Conservation (phyloP, 2,888 invertebrate genomes). For the Saturnia pavonia region DNA sequence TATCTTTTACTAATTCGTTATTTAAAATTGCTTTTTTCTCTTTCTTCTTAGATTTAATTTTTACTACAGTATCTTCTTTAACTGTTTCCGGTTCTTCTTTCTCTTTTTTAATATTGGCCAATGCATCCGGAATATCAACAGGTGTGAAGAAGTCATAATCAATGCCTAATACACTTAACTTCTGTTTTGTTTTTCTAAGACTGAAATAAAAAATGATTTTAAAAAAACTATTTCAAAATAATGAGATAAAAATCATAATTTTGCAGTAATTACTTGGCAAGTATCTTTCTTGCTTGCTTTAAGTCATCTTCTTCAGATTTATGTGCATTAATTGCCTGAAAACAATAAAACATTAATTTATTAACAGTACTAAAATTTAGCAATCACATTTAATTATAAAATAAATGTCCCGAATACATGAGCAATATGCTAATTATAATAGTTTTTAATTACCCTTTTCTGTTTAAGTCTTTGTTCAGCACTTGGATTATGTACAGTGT, state of each 20-base stretch:
- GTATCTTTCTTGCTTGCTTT: slow-evolving; percentile 59
- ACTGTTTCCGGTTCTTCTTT: slow-evolving; percentile 27
- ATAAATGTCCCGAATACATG: no score
- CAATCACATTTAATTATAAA: neutral
- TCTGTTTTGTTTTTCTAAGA: slow-evolving; percentile 69
- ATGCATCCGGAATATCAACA: slow-evolving; percentile 68
- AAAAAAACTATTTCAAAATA: neutral
- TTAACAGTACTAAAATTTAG: neutral
- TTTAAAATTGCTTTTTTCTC: slow-evolving; percentile 28
- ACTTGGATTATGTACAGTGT: slow-evolving; percentile 69
- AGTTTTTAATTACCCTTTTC: slow-evolving; percentile 51
- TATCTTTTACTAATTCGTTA: slow-evolving; percentile 32
- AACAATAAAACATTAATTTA: slow-evolving; percentile 22
- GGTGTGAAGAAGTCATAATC: slow-evolving; percentile 78
- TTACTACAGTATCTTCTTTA: slow-evolving; percentile 27
- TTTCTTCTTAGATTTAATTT: slow-evolving; percentile 28
- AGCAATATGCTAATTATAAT: no score
- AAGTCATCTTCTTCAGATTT: slow-evolving; percentile 62
- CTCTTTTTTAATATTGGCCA: slow-evolving; percentile 36
- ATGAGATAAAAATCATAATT: slow-evolving; percentile 17
- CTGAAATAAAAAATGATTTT: slow-evolving; percentile 44
- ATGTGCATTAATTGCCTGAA: slow-evolving; percentile 63
- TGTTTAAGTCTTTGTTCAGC: slow-evolving; percentile 61
- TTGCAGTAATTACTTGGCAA: slow-evolving; percentile 54
- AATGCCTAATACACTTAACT: slow-evolving; percentile 73